phyloP scores from a whole-genome alignment of 1,140 invertebrate genomes.

The Drosophila pectinifera region DNA sequence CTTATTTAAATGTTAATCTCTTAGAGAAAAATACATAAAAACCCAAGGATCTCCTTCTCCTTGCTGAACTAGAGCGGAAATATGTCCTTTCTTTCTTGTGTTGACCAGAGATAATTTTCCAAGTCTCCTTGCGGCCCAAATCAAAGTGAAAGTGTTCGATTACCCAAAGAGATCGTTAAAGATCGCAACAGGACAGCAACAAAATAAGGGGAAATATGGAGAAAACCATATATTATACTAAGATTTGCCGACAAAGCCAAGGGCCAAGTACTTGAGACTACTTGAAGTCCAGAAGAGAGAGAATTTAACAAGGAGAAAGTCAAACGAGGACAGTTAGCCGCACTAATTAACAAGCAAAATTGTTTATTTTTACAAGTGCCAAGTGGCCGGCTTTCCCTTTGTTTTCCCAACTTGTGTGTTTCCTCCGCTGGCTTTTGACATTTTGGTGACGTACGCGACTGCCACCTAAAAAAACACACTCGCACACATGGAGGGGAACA shows the following conservation, averaged over 20 bases:
- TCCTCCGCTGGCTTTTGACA: conserved; percentile 51
- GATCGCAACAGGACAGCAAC: conserved; percentile 52
- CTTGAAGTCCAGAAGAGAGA: conserved; percentile 1
- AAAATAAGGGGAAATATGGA: conserved; percentile 25
- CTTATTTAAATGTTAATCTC: background rate
- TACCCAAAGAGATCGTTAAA: conserved; percentile 69
- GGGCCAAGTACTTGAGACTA: conserved; percentile 52
- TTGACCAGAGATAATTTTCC: conserved; percentile 26
- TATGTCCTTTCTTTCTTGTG: conserved; percentile 27
- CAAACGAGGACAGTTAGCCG: conserved; percentile 67
- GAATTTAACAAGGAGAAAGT: conserved; percentile 68
- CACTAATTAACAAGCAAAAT: conserved; percentile 77
- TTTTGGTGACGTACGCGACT: conserved; percentile 73
- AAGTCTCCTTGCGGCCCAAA: conserved; percentile 57
- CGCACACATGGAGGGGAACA: conserved; percentile 55
- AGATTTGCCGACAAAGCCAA: conserved; percentile 62
- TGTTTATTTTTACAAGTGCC: conserved; percentile 80
- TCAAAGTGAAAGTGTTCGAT: conserved; percentile 79
- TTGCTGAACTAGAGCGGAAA: conserved; percentile 13
- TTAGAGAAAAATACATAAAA: background rate
- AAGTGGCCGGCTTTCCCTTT: conserved; percentile 62
- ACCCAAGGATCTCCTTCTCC: background rate
- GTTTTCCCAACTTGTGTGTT: conserved; percentile 80
- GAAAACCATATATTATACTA: conserved; percentile 2
- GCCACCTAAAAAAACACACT: conserved; percentile 61